Evolutionary conservation across 1,140 invertebrate genomes (phyloP), one percentile per base, ranked within the genome.

Genomic region (Drosophila willistoni): DNA sequence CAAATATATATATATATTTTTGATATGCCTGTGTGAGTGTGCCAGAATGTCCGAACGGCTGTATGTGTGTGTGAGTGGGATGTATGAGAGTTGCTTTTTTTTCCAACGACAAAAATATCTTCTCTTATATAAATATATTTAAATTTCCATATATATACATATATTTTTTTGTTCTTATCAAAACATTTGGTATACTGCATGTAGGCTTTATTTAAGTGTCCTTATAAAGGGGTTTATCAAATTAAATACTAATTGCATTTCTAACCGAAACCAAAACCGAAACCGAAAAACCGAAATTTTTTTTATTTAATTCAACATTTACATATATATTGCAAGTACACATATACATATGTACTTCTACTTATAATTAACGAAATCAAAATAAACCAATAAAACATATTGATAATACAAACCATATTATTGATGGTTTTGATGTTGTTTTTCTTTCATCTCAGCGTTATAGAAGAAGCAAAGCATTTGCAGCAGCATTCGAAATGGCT

Each of bases 121-220:
- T 76, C 67, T 71, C 68, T 63, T 36, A 41, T 42, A 59, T 68
- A 68, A 41, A 66, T 19, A 39, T 84, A 77, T 84, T 77, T 63
- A 68, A 70, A 83, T 68, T 69, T 66, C 68, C 71, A 63, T 56
- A 65, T 34, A 66, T 57, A 41, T 10, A 64, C 14, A 25, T 10
- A 51, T 10, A 51, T 59, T 17, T 65, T 47, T 76, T 64, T 55
- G 42, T 33, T 60, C 60, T 70, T 69, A 76, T 64, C 73, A 67
- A 44, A 60, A 55, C 69, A 70, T 77, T 76, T 76, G 76, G 64
- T 68, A 77, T 60, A 81, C 73, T 81, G 71, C 73, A 81, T 67
- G 73, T 82, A 82, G 73, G 73, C 73, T 79, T 87, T 87, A 44
- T 87, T 87, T 87, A 86, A 87, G 82, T 86, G 82, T 86, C 82